A percentile compares a stretch with the other conserved stretches of the same genome.
Evolutionary conservation across 1,140 invertebrate species (phyloP).

Genomic region (Plutomurus gul): DNA sequence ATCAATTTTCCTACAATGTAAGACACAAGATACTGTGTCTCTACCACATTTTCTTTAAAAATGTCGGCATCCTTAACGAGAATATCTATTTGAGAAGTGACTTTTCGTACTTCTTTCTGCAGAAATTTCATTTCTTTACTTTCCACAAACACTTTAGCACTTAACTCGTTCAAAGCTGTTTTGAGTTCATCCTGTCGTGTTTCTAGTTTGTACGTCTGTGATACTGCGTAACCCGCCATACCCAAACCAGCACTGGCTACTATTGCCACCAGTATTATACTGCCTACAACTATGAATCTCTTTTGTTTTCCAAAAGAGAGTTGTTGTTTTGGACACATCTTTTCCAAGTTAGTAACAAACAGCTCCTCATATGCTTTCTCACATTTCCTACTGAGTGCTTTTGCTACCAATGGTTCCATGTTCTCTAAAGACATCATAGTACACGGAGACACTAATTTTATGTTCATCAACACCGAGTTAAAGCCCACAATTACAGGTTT

Average conservation of each 20-base stretch:
- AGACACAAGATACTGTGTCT: constrained; percentile 7
- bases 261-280: background rate
- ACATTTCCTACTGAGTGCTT: background rate
- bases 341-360: background rate
- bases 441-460: background rate
- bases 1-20: constrained; percentile 23
- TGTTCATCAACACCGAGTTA: background rate
- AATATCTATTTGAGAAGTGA: background rate
- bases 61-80: background rate
- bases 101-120: background rate
- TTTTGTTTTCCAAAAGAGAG: background rate
- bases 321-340: background rate
- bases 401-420: background rate
- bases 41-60: background rate
- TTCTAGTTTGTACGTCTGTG: background rate
- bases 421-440: background rate
- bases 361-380: background rate
- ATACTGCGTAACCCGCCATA: constrained; percentile 25
- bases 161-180: background rate
- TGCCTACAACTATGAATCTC: background rate
- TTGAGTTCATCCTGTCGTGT: constrained; percentile 15
- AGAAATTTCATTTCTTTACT: background rate
- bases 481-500: background rate
- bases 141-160: background rate
- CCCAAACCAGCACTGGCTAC: constrained; percentile 32